Base-by-base conservation (phyloP, 2,797 vertebrate genomes). In the Bradypodion ventrale region DNA sequence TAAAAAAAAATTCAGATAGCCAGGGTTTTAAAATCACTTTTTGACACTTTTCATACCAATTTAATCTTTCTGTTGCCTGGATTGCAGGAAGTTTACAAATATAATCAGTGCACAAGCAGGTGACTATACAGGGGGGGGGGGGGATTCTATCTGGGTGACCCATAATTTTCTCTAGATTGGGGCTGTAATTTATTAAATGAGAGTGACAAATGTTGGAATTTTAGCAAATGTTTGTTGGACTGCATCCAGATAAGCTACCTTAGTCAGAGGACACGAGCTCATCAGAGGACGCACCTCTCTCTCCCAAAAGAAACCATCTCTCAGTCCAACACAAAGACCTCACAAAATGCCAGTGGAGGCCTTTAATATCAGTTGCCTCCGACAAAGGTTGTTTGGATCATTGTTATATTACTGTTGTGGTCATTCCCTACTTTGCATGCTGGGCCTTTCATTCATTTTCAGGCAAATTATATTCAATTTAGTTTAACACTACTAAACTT, bases 281-380 rank as follows among this genome's bases (percentile, higher is more conserved):
- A 72, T 72, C 56, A 81, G 37, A 81, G 37, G 25, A 42, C 37
- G 29, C 49, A 56, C 23, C 56, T 77, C 42, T 42, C 59, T n/a
- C n/a, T n/a, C 37, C 13, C 7, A 40, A 16, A 8, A 80, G 40
- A 56, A 46, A 27, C 60, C 42, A 49, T 19, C 21, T 42, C 23
- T 15, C 12, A 23, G 5, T 68, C 35, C 63, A 27, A 7, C 44
- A 15, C n/a, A 68, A 2, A 23, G 32, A 70, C 1, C 25, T 52
- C 25, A 16, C 35, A 76, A 32, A 83, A 59, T 56, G 27, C 27
- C 40, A 59, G 19, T 49, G n/a, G 27, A 25, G n/a, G 80, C 56
- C 35, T 27, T 46, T 19, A 62, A 49, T 10, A 62, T 88, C 83
- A 86, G 4, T 79, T n/a, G 60, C 15, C 74, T 85, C 90, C 88